Conservation (phyloP, 2,888 invertebrate species). For the Achlya flavicornis region DNA sequence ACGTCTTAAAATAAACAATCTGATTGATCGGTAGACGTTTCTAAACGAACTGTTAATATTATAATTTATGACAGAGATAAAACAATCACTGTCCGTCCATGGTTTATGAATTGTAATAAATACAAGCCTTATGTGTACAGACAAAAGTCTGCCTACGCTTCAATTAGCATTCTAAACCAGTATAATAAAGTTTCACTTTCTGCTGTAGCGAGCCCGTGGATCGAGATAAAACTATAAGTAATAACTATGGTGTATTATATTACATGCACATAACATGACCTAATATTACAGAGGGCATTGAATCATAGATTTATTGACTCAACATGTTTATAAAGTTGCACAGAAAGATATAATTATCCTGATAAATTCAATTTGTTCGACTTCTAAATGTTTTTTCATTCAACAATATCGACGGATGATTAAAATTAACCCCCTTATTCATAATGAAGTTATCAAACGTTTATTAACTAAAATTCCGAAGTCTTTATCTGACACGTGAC, state of each 20-base stretch:
- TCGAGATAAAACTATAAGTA: conserved; percentile 31
- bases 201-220: conserved; percentile 29
- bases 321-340: background rate
- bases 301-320: background rate
- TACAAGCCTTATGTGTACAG: conserved; percentile 34
- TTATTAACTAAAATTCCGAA: too few relatives aligned
- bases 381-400: background rate
- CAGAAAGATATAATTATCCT: background rate
- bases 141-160: conserved; percentile 49
- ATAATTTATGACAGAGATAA: background rate
- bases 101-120: conserved; percentile 14
- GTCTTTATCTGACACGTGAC: too few relatives aligned
- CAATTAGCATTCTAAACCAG: conserved; percentile 63
- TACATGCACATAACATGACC: conserved; percentile 5
- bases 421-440: too few relatives aligned
- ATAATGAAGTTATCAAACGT: too few relatives aligned
- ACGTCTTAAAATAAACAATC: background rate
- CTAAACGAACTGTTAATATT: background rate
- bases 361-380: too few relatives aligned
- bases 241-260: conserved; percentile 10
- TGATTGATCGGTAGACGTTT: background rate
- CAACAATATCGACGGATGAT: background rate
- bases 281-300: conserved; percentile 8
- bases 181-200: conserved; percentile 70
- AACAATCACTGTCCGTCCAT: conserved; percentile 8